Evolutionary conservation across 1,140 invertebrate species (phyloP).

Genomic region (Oscheius sp.): DNA sequence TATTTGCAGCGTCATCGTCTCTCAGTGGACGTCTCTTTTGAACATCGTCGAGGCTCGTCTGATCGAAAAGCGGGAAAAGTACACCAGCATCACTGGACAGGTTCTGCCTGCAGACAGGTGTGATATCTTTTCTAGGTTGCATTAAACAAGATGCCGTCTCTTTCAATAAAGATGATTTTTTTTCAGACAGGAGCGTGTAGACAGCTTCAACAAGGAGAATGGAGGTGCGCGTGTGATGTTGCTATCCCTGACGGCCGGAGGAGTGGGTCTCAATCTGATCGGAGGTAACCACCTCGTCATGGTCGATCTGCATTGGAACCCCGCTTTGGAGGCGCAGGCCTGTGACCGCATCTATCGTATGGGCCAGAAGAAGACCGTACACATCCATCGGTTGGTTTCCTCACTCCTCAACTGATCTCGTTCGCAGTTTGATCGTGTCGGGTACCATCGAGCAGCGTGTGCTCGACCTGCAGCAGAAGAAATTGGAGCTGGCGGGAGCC

Average conservation of each 20-base stretch:
- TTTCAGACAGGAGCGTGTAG: conserved; percentile 37
- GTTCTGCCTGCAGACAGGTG: conserved; percentile 25
- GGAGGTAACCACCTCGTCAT: conserved; percentile 77
- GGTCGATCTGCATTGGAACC: conserved; percentile 91
- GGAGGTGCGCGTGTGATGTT: conserved; percentile 65
- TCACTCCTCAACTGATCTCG: neutral
- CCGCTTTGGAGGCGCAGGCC: conserved; percentile 83
- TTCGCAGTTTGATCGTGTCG: conserved; percentile 73
- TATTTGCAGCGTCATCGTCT: conserved; percentile 40
- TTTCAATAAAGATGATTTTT: neutral
- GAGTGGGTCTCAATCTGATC: conserved; percentile 82
- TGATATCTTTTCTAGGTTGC: neutral
- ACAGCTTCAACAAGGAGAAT: conserved; percentile 33
- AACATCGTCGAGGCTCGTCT: conserved; percentile 36
- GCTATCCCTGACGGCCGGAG: conserved; percentile 81
- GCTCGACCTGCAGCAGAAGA: conserved; percentile 74
- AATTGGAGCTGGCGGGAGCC: conserved; percentile 74
- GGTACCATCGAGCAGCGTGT: conserved; percentile 84
- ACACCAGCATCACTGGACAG: conserved; percentile 38
- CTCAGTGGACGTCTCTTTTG: conserved; percentile 43
- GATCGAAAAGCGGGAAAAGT: neutral
- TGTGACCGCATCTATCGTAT: conserved; percentile 86
- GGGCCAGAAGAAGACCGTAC: conserved; percentile 77
- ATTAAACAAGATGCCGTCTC: neutral
- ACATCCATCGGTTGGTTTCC: conserved; percentile 74